Percentiles rank a stretch among this genome's conserved stretches.
These are phyloP conservation scores for Aphidius ervi DNA, from an alignment of 1,140 invertebrate genomes.

Conservation along the genomic window DNA sequence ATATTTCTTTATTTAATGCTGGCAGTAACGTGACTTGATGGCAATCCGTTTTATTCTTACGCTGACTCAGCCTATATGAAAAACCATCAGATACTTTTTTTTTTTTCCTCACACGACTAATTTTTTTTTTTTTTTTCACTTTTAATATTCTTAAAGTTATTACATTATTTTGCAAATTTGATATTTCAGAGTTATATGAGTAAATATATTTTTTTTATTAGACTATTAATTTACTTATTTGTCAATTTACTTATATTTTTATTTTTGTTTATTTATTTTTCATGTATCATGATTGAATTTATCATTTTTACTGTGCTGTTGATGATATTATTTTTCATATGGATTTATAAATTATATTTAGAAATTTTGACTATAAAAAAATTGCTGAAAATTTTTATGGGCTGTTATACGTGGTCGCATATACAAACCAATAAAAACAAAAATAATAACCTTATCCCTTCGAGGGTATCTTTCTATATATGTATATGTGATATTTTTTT, in stretches of 20 bases:
- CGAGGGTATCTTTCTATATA: background rate
- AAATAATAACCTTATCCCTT: slow-evolving; percentile 26
- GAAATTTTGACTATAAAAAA: background rate
- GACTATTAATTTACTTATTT: background rate
- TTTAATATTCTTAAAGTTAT: background rate
- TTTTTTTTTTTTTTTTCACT: slow-evolving; percentile 10
- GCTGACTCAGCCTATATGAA: slow-evolving; percentile 38
- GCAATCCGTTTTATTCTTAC: slow-evolving; percentile 43
- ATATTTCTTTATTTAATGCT: slow-evolving; percentile 49
- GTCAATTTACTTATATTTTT: background rate
- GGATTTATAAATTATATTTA: slow-evolving; percentile 11
- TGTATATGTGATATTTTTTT: background rate
- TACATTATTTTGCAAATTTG: background rate
- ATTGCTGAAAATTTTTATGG: slow-evolving; percentile 22
- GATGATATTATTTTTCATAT: slow-evolving; percentile 2
- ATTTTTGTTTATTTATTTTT: background rate
- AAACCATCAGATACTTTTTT: background rate
- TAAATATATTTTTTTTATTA: background rate
- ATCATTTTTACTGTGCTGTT: background rate
- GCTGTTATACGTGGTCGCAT: slow-evolving; percentile 21
- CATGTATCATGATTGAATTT: background rate
- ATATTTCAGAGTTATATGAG: background rate
- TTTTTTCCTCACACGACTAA: background rate
- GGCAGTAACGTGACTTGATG: slow-evolving; percentile 38
- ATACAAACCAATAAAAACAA: slow-evolving; percentile 30